phyloP scores from a whole-genome alignment of 2,797 vertebrate genomes.

The Sebastes steindachneri region DNA sequence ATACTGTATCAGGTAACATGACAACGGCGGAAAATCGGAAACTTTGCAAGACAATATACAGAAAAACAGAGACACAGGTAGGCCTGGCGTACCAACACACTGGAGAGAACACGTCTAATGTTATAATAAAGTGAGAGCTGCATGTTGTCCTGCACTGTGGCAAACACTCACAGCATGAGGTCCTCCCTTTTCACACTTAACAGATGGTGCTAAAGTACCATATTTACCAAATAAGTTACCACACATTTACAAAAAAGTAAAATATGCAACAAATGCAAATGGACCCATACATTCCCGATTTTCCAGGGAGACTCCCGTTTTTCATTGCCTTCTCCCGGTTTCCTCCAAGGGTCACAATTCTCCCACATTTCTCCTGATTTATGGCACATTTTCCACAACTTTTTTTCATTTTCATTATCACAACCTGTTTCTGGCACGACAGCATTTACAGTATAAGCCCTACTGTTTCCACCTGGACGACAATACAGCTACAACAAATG shows the following conservation, averaged over 20 bases:
- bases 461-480: too few relatives aligned
- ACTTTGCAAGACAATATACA: slow-evolving; percentile 3
- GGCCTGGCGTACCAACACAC: neutral
- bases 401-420: too few relatives aligned
- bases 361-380: too few relatives aligned
- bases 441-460: too few relatives aligned
- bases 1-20: slow-evolving; percentile 31
- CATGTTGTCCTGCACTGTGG: neutral
- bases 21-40: slow-evolving; percentile 31
- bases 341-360: too few relatives aligned
- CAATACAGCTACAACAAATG: too few relatives aligned
- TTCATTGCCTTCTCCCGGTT: too few relatives aligned
- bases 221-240: neutral
- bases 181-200: neutral
- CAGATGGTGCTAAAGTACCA: neutral
- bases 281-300: rapidly evolving
- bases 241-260: neutral
- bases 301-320: too few relatives aligned
- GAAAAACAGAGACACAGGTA: neutral
- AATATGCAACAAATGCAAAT: neutral
- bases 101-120: neutral
- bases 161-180: neutral
- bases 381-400: too few relatives aligned
- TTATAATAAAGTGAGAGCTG: neutral
- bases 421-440: too few relatives aligned